phyloP scores from a whole-genome alignment of 2,113 vertebrate genomes.

The Chaetodon trifascialis region DNA sequence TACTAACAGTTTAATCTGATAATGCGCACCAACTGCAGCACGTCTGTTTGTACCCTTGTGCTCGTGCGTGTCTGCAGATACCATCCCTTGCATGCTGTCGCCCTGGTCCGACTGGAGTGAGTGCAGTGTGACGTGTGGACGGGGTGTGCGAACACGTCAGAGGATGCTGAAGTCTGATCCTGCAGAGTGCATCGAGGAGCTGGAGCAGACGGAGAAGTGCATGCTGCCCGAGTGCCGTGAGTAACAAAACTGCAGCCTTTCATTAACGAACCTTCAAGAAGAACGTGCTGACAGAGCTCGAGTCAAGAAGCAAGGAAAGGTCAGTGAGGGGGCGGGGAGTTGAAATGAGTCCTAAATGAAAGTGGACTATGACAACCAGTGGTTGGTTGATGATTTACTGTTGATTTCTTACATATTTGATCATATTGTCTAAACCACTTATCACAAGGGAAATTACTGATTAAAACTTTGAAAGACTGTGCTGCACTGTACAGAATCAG shows the following conservation, averaged over 20 bases:
- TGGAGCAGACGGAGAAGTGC: slow-evolving; percentile 95
- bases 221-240: slow-evolving; percentile 97
- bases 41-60: neutral
- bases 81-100: slow-evolving; percentile 92
- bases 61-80: slow-evolving; percentile 79
- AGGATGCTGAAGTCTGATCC: slow-evolving; percentile 95
- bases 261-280: no score
- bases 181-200: slow-evolving; percentile 90
- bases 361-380: no score
- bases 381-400: no score
- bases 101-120: slow-evolving; percentile 96
- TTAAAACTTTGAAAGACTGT: no score
- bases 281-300: neutral
- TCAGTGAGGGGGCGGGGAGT: no score
- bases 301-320: neutral
- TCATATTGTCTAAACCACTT: no score
- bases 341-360: no score
- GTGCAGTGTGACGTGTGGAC: slow-evolving; percentile 94
- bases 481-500: no score
- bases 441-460: no score
- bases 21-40: neutral
- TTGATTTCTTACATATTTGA: no score
- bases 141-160: slow-evolving; percentile 89
- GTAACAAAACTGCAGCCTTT: slow-evolving; percentile 57
- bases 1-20: neutral